Percentiles rank a stretch among this genome's conserved stretches.
These are phyloP conservation scores for Drosophila koepferae DNA, from an alignment of 2,888 invertebrate genomes.

Conservation along the genomic window DNA sequence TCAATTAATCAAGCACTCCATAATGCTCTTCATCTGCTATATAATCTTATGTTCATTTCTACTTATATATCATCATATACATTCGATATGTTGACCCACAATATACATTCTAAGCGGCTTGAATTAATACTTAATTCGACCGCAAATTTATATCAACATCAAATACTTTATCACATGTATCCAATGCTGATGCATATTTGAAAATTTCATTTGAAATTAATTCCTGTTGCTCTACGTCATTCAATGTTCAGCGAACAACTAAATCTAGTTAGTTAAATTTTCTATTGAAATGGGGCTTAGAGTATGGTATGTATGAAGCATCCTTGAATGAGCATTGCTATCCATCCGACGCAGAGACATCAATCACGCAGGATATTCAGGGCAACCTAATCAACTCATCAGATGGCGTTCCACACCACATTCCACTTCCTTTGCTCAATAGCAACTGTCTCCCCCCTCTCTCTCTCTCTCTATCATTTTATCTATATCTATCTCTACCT, in stretches of 20 bases:
- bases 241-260: background rate
- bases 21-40: background rate
- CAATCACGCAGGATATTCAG: conserved; percentile 27
- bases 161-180: too few species aligned
- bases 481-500: background rate
- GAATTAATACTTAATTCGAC: background rate
- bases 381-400: conserved; percentile 54
- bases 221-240: background rate
- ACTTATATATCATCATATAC: background rate
- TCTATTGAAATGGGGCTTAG: background rate
- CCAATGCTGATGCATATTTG: background rate
- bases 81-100: background rate
- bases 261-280: conserved; percentile 8
- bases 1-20: background rate
- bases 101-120: background rate
- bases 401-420: conserved; percentile 10
- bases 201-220: background rate
- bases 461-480: too few species aligned
- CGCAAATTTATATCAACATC: background rate
- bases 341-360: conserved; percentile 3
- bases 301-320: background rate
- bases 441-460: background rate
- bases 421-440: conserved; percentile 9
- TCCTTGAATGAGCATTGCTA: background rate
- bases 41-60: background rate